Conservation (phyloP, 2,797 vertebrate species). For the Microctenopoma steveboyesi region DNA sequence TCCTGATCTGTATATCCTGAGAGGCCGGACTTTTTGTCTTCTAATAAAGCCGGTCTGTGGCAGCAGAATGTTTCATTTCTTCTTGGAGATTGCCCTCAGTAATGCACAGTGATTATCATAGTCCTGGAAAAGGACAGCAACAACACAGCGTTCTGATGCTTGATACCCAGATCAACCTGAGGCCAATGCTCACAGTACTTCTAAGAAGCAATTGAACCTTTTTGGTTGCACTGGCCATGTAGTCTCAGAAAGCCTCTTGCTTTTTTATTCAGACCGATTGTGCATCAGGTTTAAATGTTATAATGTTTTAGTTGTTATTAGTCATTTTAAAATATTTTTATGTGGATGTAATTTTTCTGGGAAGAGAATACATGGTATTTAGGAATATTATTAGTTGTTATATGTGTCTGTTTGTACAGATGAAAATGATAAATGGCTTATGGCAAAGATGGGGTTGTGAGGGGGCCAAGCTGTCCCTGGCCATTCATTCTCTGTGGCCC, state of each 20-base stretch:
- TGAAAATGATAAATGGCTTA: conserved; percentile 77
- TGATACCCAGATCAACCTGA: conserved; percentile 77
- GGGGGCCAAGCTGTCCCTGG: conserved; percentile 83
- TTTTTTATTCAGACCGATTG: conserved; percentile 13
- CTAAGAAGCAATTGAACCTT: conserved; percentile 42
- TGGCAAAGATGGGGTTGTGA: conserved; percentile 76
- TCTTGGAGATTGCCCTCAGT: conserved; percentile 79
- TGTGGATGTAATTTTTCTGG: conserved; percentile 7
- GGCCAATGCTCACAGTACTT: conserved; percentile 56
- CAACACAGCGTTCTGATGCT: conserved; percentile 72
- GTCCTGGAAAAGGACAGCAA: conserved; percentile 67
- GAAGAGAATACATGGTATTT: conserved; percentile 28
- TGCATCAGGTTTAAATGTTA: conserved; percentile 22
- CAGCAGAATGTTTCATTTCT: conserved; percentile 83
- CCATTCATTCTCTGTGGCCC: conserved; percentile 89
- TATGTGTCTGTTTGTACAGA: conserved; percentile 71
- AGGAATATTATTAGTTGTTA: conserved; percentile 47
- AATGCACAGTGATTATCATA: conserved; percentile 78
- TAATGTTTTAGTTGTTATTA: conserved; percentile 3
- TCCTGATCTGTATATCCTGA: conserved; percentile 77
- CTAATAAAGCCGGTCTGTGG: conserved; percentile 79
- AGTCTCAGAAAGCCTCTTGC: conserved; percentile 20
- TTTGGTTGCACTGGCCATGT: conserved; percentile 44
- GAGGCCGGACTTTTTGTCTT: conserved; percentile 77
- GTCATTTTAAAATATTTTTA: conserved; percentile 1